Percentiles rank a stretch among this genome's conserved stretches.
Conservation (phyloP, 2,113 vertebrate species). For the Reinhardtius hippoglossoides region DNA sequence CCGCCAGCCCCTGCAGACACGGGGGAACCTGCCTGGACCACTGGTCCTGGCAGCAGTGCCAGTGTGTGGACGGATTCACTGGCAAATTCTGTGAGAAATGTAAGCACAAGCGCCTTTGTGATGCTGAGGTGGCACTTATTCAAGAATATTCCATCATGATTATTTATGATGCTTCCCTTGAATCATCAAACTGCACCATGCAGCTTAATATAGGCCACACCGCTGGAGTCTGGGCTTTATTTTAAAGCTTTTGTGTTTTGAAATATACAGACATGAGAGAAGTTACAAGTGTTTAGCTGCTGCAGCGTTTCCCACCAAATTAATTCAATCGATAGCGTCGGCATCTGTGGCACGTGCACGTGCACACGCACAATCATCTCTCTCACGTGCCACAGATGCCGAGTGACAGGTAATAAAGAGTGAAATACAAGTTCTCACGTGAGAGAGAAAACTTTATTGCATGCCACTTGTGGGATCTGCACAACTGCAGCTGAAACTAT, state of each 20-base stretch:
- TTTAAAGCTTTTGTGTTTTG: conserved; percentile 42
- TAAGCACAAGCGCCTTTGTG: conserved; percentile 74
- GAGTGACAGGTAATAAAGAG: no score
- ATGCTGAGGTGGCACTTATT: conserved; percentile 38
- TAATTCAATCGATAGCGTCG: not conserved
- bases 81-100: conserved; percentile 96
- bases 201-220: conserved; percentile 44
- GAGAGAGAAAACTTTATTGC: no score
- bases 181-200: conserved; percentile 52
- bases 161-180: conserved; percentile 65
- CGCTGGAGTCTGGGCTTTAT: conserved; percentile 24
- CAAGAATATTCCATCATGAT: conserved; percentile 48
- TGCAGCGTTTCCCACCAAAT: conserved; percentile 18
- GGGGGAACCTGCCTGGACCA: conserved; percentile 92
- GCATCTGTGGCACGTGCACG: not conserved
- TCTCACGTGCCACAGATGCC: no score
- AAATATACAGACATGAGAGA: conserved; percentile 22
- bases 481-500: no score
- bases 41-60: conserved; percentile 98
- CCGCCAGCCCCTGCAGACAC: conserved; percentile 88
- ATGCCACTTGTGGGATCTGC: no score
- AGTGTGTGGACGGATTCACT: conserved; percentile 90
- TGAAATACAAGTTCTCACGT: no score
- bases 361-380: not conserved
- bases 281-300: not conserved